Base-by-base conservation (phyloP, 1,140 invertebrate genomes). In the Drosophila parvula region DNA sequence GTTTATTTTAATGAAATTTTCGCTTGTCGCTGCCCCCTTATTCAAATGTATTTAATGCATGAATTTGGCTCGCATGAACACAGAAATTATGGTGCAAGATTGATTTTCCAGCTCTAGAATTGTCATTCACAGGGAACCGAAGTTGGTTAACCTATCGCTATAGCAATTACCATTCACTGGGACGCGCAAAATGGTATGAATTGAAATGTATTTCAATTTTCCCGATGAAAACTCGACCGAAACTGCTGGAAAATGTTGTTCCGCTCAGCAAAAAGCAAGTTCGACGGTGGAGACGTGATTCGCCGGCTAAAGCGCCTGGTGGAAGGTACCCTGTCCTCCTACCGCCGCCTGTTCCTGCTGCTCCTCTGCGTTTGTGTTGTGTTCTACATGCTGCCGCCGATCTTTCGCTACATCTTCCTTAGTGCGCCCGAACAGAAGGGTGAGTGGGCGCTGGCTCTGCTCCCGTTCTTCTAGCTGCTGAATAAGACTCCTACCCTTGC, bases 301-400 rank as follows among this genome's bases (percentile, higher is more conserved):
- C 93, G 95, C 78, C 93, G 94, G 47, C 86, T 95, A 47, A 93
- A 94, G 80, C 93, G 95, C 68, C 75, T 94, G 22, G 84, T 93
- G 28, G 95, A 95, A 63, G 94, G 94, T 16, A 94, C 94, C 79
- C 92, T 94, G 68, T 95, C 94, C 70, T 95, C 95, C 2, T 94
- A 95, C 88, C 94, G 95, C 59, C 95, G 95, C 79, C 83, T 95
- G 48, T 93, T 96, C 71, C 74, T 96, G 48, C 64, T 96, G 56
- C 69, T 95, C 10, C 82, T 96, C 9, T 89, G 95, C 38, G 90
- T 94, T 50, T 93, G 94, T 78, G 89, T 95, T 40, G 85, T 96
- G 28, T 92, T 96, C 30, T 95, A 96, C 77, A 90, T 95, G 57
- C 94, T 95, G 38, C 95, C 95, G 41, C 92, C 93, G 36, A 84